Percentiles rank a stretch among this genome's conserved stretches.
phyloP scores from a whole-genome alignment of 2,797 vertebrate species.

The Siniperca undulata region DNA sequence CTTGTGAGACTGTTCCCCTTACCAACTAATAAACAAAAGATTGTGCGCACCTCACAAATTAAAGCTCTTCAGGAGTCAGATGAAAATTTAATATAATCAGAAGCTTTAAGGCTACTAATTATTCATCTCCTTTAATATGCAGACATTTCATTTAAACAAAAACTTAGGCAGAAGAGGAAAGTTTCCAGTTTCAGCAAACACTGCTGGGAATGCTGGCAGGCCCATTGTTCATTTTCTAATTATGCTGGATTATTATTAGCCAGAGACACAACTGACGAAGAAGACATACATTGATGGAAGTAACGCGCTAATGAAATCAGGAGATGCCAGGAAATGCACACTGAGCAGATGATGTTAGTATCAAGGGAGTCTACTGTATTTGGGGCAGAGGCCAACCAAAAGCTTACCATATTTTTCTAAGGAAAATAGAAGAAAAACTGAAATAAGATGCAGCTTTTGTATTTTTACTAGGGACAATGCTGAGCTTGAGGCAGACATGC shows the following conservation, averaged over 20 bases:
- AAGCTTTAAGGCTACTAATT: conserved; percentile 71
- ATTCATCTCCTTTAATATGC: conserved; percentile 75
- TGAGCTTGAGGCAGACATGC: conserved; percentile 22
- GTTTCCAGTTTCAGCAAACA: conserved; percentile 74
- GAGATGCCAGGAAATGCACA: conserved; percentile 69
- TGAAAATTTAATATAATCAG: conserved; percentile 67
- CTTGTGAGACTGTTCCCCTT: conserved; percentile 20
- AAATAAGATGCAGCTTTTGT: not conserved
- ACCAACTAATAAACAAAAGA: conserved; percentile 46
- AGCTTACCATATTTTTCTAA: not conserved
- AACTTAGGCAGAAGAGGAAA: conserved; percentile 70
- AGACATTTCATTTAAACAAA: conserved; percentile 80
- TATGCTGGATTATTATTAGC: conserved; percentile 83
- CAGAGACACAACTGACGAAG: conserved; percentile 73
- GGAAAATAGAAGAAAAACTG: conserved; percentile 28
- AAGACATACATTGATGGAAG: conserved; percentile 75
- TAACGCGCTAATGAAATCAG: conserved; percentile 77
- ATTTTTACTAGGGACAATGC: conserved; percentile 5
- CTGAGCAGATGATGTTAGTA: conserved; percentile 58
- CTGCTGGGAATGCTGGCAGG: conserved; percentile 78
- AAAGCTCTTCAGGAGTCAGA: conserved; percentile 66
- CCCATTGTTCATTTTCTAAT: conserved; percentile 81
- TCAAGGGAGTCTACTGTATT: conserved; percentile 40
- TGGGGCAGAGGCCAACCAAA: conserved; percentile 26
- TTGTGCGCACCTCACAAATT: conserved; percentile 57